Percentiles rank a stretch among this genome's conserved stretches.
phyloP scores from a whole-genome alignment of 2,888 invertebrate species.

The Phragmatobia fuliginosa region DNA sequence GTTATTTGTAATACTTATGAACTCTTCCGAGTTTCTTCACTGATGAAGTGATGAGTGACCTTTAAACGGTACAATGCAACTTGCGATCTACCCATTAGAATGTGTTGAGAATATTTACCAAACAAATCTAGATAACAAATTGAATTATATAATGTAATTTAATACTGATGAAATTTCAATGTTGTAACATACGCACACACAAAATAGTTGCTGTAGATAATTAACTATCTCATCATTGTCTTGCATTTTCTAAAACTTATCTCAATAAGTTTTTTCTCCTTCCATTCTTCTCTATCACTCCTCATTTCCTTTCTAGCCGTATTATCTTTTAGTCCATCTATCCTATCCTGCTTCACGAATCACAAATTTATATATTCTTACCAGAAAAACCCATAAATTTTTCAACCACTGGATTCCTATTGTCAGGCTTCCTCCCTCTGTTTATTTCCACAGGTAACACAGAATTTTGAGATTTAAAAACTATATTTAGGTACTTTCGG shows the following conservation, averaged over 20 bases:
- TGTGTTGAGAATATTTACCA: background rate
- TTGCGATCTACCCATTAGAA: background rate
- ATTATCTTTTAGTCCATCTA: background rate
- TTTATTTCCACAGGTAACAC: no score
- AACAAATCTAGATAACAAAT: constrained; percentile 18
- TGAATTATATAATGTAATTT: constrained; percentile 33
- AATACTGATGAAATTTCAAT: constrained; percentile 34
- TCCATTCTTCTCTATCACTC: background rate
- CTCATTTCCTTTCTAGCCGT: background rate
- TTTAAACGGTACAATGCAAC: background rate
- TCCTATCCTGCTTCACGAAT: background rate
- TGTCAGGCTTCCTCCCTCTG: background rate
- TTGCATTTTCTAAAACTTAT: background rate
- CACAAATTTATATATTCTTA: background rate
- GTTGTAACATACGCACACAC: constrained; percentile 36
- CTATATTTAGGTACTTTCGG: no score
- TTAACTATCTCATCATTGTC: constrained; percentile 11
- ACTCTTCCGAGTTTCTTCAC: background rate
- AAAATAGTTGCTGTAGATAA: constrained; percentile 16
- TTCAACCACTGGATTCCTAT: background rate
- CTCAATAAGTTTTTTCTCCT: background rate
- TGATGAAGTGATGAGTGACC: background rate
- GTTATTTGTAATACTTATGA: no score
- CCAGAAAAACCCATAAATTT: background rate
- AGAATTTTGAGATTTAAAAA: no score